phyloP scores from a whole-genome alignment of 1,140 invertebrate species.

The Vanessa tameamea region DNA sequence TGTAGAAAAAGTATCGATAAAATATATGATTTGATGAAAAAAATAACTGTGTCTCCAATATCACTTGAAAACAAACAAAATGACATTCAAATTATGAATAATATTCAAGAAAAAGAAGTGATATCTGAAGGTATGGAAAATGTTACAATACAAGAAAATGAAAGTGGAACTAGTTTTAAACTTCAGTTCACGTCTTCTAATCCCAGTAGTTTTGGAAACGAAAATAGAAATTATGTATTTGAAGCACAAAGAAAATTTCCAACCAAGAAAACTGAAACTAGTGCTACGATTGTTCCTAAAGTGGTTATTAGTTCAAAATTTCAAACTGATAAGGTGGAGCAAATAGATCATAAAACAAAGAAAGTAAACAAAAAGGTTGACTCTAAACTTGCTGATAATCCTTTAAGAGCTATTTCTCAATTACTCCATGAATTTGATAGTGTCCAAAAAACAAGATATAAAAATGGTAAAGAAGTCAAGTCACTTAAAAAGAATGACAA shows the following conservation, averaged over 20 bases:
- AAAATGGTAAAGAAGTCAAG: conserved; percentile 41
- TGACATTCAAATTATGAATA: conserved; percentile 26
- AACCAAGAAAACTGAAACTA: not conserved
- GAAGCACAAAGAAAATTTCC: not conserved
- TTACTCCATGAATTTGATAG: conserved; percentile 66
- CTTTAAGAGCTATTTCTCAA: conserved; percentile 72
- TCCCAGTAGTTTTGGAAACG: conserved; percentile 58
- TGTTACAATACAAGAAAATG: conserved; percentile 46
- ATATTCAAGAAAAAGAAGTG: conserved; percentile 22
- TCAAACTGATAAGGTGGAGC: conserved; percentile 43
- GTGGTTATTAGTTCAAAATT: conserved; percentile 60
- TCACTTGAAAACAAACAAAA: conserved; percentile 32
- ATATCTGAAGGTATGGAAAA: conserved; percentile 16
- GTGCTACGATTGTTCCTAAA: conserved; percentile 50
- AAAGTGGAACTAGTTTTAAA: conserved; percentile 66
- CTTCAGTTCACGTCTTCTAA: conserved; percentile 54
- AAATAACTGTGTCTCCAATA: conserved; percentile 29
- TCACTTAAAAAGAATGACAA: conserved; percentile 44
- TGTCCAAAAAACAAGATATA: conserved; percentile 58
- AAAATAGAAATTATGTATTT: conserved; percentile 34
- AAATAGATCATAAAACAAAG: conserved; percentile 40
- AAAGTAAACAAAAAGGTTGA: conserved; percentile 44
- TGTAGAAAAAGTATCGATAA: conserved; percentile 69
- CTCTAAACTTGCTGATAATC: conserved; percentile 51
- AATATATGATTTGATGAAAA: conserved; percentile 68